phyloP scores from a whole-genome alignment of 2,797 vertebrate genomes.

The Gymnopithys bicolor region DNA sequence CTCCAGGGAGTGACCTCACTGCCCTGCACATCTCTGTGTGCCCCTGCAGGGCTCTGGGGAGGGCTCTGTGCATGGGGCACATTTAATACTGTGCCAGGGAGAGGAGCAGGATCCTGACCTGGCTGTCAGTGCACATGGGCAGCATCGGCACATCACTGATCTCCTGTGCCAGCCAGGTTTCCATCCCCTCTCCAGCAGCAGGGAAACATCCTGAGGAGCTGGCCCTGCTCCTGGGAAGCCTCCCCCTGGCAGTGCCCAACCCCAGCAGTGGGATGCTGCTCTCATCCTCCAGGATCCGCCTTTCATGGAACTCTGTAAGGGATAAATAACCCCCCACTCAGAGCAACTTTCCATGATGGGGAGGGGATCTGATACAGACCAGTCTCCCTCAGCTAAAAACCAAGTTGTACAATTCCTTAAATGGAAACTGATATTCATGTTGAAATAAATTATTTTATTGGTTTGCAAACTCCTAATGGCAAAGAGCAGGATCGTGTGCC shows the following conservation, averaged over 20 bases:
- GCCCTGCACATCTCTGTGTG: neutral
- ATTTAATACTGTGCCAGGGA: neutral
- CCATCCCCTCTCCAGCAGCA: neutral
- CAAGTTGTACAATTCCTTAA: neutral
- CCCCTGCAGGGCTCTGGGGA: neutral
- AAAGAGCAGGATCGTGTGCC: neutral
- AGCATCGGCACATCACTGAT: neutral
- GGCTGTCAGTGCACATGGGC: neutral
- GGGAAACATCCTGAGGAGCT: neutral
- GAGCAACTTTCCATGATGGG: neutral
- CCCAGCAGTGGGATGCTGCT: neutral
- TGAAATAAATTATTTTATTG: neutral
- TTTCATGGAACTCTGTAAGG: neutral
- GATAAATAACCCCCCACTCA: accelerated
- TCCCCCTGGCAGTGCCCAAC: accelerated
- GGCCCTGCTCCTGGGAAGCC: accelerated
- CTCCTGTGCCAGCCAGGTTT: neutral
- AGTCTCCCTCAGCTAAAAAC: neutral
- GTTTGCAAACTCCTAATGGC: neutral
- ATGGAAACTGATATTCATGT: neutral
- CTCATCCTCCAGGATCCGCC: accelerated
- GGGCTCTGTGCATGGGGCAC: neutral
- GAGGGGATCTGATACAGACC: neutral
- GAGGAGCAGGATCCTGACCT: neutral
- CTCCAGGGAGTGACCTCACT: neutral